These are phyloP conservation scores for Parnassius smintheus DNA, from an alignment of 2,888 invertebrate genomes.

Conservation along the genomic window DNA sequence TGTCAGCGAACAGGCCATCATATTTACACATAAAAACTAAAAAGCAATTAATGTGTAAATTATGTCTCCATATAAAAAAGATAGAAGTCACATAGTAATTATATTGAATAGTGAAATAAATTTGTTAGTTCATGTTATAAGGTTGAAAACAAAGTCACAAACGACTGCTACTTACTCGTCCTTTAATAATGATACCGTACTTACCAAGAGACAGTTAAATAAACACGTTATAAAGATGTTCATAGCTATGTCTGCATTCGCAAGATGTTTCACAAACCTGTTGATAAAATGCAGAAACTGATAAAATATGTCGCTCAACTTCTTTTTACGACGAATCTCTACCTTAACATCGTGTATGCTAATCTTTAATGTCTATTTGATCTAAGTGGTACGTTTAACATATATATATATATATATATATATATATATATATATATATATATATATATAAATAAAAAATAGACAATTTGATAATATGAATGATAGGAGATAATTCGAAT, in stretches of 20 bases:
- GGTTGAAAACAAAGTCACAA: slow-evolving; percentile 7
- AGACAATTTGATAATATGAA: too few species aligned
- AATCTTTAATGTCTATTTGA: slow-evolving; percentile 17
- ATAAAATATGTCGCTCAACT: slow-evolving; percentile 39
- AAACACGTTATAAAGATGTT: slow-evolving; percentile 38
- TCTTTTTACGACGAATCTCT: slow-evolving; percentile 30
- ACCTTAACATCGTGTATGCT: slow-evolving; percentile 29
- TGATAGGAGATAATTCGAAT: too few species aligned
- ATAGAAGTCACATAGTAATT: too few species aligned
- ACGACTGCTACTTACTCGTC: slow-evolving; percentile 2
- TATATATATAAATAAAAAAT: too few species aligned
- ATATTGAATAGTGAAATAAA: too few species aligned
- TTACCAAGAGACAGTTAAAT: slow-evolving; percentile 25
- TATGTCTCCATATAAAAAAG: too few species aligned
- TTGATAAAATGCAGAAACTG: slow-evolving; percentile 40
- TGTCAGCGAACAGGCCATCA: too few species aligned
- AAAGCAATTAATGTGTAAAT: too few species aligned
- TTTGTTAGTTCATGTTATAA: too few species aligned
- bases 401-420: too few species aligned
- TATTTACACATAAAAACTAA: too few species aligned
- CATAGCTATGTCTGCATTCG: slow-evolving; percentile 39
- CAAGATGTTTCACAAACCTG: slow-evolving; percentile 55
- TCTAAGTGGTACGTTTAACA: neutral
- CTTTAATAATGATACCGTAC: slow-evolving; percentile 13
- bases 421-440: too few species aligned